Evolutionary conservation across 1,140 invertebrate genomes (phyloP).

Genomic region (Ladona fulva): DNA sequence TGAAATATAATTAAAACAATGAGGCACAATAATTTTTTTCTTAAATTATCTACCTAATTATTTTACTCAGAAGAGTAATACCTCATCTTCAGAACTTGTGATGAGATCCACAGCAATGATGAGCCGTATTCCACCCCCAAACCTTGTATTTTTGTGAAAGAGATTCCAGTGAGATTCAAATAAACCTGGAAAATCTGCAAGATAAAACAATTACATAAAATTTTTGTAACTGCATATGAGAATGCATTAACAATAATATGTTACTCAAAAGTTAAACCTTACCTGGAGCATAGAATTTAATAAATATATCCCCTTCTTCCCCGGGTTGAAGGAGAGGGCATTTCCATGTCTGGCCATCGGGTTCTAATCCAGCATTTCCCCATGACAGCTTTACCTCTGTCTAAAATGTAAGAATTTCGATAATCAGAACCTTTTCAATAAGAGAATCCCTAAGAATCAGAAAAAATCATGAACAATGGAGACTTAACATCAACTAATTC

Average conservation of each 20-base stretch:
- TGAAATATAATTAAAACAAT: too few relatives aligned
- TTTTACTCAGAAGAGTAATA: background rate
- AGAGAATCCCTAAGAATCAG: too few relatives aligned
- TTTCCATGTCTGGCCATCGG: slow-evolving; percentile 25
- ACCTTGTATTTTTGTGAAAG: slow-evolving; percentile 31
- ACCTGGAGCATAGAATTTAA: slow-evolving; percentile 32
- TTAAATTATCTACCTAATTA: too few relatives aligned
- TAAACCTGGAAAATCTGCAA: slow-evolving; percentile 30
- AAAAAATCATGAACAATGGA: too few relatives aligned
- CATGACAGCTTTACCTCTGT: slow-evolving; percentile 32
- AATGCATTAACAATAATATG: background rate
- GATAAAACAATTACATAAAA: slow-evolving; percentile 14
- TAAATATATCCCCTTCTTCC: slow-evolving; percentile 30
- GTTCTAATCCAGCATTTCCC: slow-evolving; percentile 30
- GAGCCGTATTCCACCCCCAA: slow-evolving; percentile 33
- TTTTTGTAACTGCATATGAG: background rate
- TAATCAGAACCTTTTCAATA: too few relatives aligned
- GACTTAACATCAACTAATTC: too few relatives aligned
- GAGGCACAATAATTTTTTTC: too few relatives aligned
- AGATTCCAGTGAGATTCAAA: slow-evolving; percentile 37
- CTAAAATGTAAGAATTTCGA: slow-evolving; percentile 24
- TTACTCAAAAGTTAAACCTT: slow-evolving; percentile 12
- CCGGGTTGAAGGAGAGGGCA: slow-evolving; percentile 32
- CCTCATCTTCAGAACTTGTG: background rate
- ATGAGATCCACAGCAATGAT: slow-evolving; percentile 27